phyloP scores from a whole-genome alignment of 2,113 vertebrate species.

The Mesoclemmys tuberculata region DNA sequence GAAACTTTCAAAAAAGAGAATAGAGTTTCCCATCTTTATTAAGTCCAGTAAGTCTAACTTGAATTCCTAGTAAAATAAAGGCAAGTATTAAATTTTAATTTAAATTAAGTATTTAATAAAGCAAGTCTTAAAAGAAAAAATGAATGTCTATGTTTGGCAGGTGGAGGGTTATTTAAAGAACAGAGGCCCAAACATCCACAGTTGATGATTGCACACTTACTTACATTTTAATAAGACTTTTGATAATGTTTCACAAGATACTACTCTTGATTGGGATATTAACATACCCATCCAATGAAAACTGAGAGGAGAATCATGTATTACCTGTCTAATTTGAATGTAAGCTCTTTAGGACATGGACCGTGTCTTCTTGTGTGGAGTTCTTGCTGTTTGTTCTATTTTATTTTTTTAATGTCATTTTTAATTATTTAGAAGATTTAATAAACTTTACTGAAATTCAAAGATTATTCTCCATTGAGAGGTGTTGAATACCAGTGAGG shows the following conservation, averaged over 20 bases:
- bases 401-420: fast-evolving
- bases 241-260: not conserved
- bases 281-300: not conserved
- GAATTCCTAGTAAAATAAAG: not conserved
- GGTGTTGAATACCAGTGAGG: not conserved
- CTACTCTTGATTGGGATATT: not conserved
- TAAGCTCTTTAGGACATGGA: not conserved
- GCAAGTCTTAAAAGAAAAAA: fast-evolving
- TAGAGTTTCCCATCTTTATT: not conserved
- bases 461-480: not conserved
- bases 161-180: fast-evolving
- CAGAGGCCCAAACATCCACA: fast-evolving
- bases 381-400: not conserved
- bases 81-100: too few species aligned
- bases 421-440: not conserved
- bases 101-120: too few species aligned
- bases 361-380: not conserved
- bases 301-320: fast-evolving
- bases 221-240: not conserved
- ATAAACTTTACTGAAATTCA: not conserved
- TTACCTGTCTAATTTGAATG: not conserved
- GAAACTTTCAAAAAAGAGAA: not conserved
- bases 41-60: not conserved
- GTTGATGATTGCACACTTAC: not conserved
- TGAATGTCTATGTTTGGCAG: not conserved